A percentile compares a stretch with the other conserved stretches of the same genome.
Evolutionary conservation across 1,140 invertebrate species (phyloP).

Genomic region (Chlorops oryzae): DNA sequence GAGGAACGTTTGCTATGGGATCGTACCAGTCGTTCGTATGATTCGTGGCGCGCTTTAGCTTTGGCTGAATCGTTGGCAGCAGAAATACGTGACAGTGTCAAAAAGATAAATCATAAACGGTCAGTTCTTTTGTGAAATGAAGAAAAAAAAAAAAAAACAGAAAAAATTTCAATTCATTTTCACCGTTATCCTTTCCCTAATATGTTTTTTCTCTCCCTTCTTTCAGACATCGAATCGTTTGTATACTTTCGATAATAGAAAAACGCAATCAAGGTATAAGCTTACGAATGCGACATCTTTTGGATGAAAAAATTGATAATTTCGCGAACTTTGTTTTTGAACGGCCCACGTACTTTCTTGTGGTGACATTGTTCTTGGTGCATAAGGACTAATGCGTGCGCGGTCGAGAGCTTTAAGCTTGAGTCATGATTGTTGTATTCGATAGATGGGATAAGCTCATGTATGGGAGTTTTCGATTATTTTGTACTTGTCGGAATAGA

Average conservation of each 20-base stretch:
- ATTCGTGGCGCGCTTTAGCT: constrained; percentile 41
- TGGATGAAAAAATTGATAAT: constrained; percentile 43
- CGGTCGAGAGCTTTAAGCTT: no score
- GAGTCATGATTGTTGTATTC: no score
- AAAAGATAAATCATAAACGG: constrained; percentile 41
- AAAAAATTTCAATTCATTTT: background rate
- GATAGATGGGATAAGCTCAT: no score
- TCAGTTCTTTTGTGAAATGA: constrained; percentile 15
- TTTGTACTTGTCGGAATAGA: no score
- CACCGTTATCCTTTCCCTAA: background rate
- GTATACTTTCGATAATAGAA: constrained; percentile 40
- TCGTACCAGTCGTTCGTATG: constrained; percentile 42
- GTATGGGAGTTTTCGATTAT: no score
- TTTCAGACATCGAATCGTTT: constrained; percentile 39
- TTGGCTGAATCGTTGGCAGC: constrained; percentile 36
- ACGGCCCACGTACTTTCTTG: constrained; percentile 41
- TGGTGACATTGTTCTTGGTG: constrained; percentile 40
- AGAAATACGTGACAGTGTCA: constrained; percentile 41
- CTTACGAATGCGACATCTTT: constrained; percentile 38
- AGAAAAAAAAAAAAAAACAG: background rate
- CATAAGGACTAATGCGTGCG: constrained; percentile 42
- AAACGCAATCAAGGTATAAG: constrained; percentile 43
- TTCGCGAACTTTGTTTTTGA: constrained; percentile 41
- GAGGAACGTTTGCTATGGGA: constrained; percentile 45
- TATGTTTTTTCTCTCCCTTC: background rate